Evolutionary conservation across 2,797 vertebrate genomes (phyloP).

Genomic region (Rhynchotus rufescens): DNA sequence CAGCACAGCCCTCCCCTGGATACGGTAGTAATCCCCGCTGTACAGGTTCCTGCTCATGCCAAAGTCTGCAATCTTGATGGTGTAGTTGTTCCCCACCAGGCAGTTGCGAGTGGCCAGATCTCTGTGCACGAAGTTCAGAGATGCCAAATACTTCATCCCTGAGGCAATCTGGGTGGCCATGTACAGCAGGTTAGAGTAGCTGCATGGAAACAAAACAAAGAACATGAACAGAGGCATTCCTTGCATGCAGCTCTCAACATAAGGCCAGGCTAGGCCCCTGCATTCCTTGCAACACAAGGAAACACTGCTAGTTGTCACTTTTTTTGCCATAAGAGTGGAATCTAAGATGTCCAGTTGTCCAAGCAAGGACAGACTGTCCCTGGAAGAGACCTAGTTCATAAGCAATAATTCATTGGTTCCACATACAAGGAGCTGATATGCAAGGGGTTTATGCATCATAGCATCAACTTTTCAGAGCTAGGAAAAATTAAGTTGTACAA

Average conservation of each 20-base stretch:
- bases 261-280: neutral
- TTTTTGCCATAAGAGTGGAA: neutral
- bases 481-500: neutral
- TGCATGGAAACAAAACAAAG: slow-evolving; percentile 55
- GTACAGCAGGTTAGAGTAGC: slow-evolving; percentile 90
- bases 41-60: slow-evolving; percentile 99
- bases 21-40: slow-evolving; percentile 97
- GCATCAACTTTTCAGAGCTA: neutral
- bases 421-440: neutral
- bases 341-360: neutral
- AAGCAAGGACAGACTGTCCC: neutral
- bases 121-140: slow-evolving; percentile 96
- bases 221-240: neutral
- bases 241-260: neutral
- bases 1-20: slow-evolving; percentile 95
- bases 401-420: neutral
- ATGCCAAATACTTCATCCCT: slow-evolving; percentile 98
- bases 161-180: slow-evolving; percentile 97
- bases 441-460: slow-evolving; percentile 5
- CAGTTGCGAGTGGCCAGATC: slow-evolving; percentile 97
- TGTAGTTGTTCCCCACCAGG: slow-evolving; percentile 94
- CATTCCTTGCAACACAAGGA: neutral
- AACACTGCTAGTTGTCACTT: neutral
- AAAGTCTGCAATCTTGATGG: slow-evolving; percentile 99
- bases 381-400: neutral